Base-by-base conservation (phyloP, 2,113 vertebrate genomes). In the Xenopus borealis region DNA sequence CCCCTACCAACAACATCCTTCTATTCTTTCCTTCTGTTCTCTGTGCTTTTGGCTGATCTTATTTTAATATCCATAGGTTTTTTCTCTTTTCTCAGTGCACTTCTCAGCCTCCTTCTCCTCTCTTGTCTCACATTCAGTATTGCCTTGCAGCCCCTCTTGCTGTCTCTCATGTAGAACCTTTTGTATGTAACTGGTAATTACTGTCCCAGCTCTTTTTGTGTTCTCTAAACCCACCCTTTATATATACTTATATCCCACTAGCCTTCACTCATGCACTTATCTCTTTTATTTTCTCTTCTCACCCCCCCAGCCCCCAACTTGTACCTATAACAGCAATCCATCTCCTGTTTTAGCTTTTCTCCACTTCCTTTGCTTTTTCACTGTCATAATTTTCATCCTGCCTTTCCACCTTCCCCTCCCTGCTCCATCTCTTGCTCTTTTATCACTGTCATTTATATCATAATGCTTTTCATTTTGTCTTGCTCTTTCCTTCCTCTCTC, bases 401-500 rank as follows among this genome's bases (percentile, higher is more conserved):
- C 27, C 7, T 7, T 44, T 67, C n/a, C 33, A 7, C 59, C 30
- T 40, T 65, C 65, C 53, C 79, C 74, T 61, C 69, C 40, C 66
- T 63, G 14, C 33, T 5, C 62, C 72, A 62, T 81, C 81, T 81
- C 78, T 78, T 71, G 72, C 72, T 62, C 20, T 59, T 72, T 58
- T 12, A 58, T 80, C n/a, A 52, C 27, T 57, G 44, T 63, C 57
- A 20, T 16, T 52, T 53, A 46, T 18, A 46, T 27, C 70, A 70
- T 40, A 33, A 52, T 74, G 68, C 62, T 62, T 64, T 68, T 71
- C 44, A 52, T 47, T 71, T 52, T 18, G 18, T 50, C 12, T 58
- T 66, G 19, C 75, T 50, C 50, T 57, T 40, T 67, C 33, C 52
- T 62, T 62, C 20, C 7, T 19, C 7, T 19, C 58, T 47, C 77